Evolutionary conservation across 1,140 invertebrate species (phyloP).

Genomic region (Acromyrmex heyeri): DNA sequence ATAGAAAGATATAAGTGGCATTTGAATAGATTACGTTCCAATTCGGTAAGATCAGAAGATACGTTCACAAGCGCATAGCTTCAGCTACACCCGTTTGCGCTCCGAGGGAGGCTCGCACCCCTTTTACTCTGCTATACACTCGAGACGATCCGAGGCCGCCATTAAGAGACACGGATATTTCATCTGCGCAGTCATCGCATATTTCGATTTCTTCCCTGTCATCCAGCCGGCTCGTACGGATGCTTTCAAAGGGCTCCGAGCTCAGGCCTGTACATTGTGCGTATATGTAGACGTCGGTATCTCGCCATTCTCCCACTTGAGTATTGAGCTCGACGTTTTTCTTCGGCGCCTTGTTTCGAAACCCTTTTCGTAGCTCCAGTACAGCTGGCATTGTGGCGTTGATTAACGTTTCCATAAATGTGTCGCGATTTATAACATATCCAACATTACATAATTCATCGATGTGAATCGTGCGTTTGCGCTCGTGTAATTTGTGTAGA

Average conservation of each 20-base stretch:
- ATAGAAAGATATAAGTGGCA: background rate
- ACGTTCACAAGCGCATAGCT: constrained; percentile 8
- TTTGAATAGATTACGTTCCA: background rate
- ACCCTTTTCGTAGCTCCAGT: constrained; percentile 31
- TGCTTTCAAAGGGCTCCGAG: constrained; percentile 77
- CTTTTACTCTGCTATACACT: constrained; percentile 63
- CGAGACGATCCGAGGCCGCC: constrained; percentile 75
- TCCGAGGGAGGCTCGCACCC: constrained; percentile 66
- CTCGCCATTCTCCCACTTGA: constrained; percentile 33
- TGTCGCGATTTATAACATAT: constrained; percentile 34
- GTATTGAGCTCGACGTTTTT: constrained; percentile 61
- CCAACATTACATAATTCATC: constrained; percentile 32
- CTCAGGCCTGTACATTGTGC: constrained; percentile 69
- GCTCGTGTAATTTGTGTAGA: constrained; percentile 3
- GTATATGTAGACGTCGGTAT: constrained; percentile 66
- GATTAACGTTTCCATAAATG: constrained; percentile 58
- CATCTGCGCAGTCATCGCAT: constrained; percentile 84
- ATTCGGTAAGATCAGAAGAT: background rate
- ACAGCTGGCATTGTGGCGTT: constrained; percentile 33
- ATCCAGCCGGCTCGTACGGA: constrained; percentile 77
- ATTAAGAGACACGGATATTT: constrained; percentile 83
- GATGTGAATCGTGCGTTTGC: background rate
- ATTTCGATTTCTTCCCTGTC: constrained; percentile 83
- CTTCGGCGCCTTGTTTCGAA: constrained; percentile 66
- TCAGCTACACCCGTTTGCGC: constrained; percentile 44